Percentiles rank a stretch among this genome's conserved stretches.
Evolutionary conservation across 2,113 vertebrate species (phyloP).

Genomic region (Pterocles gutturalis): DNA sequence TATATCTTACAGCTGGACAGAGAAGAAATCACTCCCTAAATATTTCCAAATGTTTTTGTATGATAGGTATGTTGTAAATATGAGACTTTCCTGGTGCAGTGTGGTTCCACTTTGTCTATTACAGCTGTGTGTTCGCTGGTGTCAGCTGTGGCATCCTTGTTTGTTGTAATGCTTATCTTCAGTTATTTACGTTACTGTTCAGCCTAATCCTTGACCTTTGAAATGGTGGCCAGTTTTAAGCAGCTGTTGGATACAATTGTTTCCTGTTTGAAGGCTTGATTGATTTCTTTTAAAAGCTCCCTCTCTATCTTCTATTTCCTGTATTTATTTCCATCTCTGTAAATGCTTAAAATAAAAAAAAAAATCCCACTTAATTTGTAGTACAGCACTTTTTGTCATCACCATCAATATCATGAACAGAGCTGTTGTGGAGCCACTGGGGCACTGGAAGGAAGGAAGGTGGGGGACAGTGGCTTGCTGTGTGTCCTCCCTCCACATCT

Average conservation of each 20-base stretch:
- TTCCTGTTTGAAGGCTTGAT: neutral
- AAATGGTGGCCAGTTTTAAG: constrained; percentile 12
- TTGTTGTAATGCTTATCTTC: neutral
- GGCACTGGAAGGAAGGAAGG: neutral
- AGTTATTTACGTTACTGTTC: neutral
- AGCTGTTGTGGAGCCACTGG: neutral
- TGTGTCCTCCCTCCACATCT: neutral
- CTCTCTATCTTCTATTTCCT: constrained; percentile 2
- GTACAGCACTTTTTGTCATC: neutral
- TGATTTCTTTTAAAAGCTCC: neutral
- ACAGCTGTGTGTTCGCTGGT: neutral
- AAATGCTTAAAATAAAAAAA: constrained; percentile 62
- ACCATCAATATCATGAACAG: rapidly evolving
- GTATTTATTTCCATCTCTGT: constrained; percentile 63
- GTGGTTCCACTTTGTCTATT: constrained; percentile 47
- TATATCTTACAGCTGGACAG: constrained; percentile 38
- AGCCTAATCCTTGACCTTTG: neutral
- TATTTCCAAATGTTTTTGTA: constrained; percentile 58
- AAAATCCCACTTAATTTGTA: neutral
- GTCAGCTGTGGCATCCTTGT: constrained; percentile 24
- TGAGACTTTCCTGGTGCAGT: constrained; percentile 19
- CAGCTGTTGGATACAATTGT: neutral
- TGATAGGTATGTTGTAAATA: constrained; percentile 42
- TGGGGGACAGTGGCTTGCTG: neutral
- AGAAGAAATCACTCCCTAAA: neutral